phyloP scores from a whole-genome alignment of 2,797 vertebrate genomes.

The Myripristis jacobus region DNA sequence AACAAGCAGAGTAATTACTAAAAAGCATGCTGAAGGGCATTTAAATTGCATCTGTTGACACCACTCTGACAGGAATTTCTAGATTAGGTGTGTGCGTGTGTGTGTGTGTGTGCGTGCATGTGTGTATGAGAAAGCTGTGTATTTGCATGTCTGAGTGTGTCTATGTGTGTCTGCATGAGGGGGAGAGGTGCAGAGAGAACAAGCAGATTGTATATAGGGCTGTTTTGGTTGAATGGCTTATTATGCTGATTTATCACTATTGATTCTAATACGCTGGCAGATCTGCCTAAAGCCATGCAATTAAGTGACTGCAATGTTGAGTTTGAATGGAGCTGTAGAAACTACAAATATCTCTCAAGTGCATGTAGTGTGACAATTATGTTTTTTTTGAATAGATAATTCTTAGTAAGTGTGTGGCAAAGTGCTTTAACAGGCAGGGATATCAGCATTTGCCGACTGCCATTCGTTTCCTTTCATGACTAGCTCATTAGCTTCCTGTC shows the following conservation, averaged over 20 bases:
- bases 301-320: constrained; percentile 74
- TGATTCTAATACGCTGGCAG: constrained; percentile 74
- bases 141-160: not conserved
- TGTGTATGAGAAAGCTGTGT: constrained; percentile 8
- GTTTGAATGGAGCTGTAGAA: constrained; percentile 58
- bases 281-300: constrained; percentile 70
- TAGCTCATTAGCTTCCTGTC: constrained; percentile 66
- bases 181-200: constrained; percentile 20
- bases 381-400: constrained; percentile 52
- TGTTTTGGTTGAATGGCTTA: constrained; percentile 73
- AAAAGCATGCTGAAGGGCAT: constrained; percentile 63
- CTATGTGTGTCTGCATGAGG: constrained; percentile 11
- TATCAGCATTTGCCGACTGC: constrained; percentile 35
- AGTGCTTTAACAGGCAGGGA: constrained; percentile 29
- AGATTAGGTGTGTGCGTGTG: too few relatives aligned
- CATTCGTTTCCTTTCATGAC: constrained; percentile 46
- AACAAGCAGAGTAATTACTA: constrained; percentile 63
- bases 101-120: too few relatives aligned
- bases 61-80: constrained; percentile 37
- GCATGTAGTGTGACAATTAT: constrained; percentile 44
- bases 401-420: constrained; percentile 30
- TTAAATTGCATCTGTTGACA: constrained; percentile 52
- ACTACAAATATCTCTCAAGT: constrained; percentile 69
- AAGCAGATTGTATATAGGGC: constrained; percentile 56
- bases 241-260: constrained; percentile 80